Percentiles rank a stretch among this genome's conserved stretches.
Conservation (phyloP, 2,888 invertebrate species). For the Ochropleura plecta region DNA sequence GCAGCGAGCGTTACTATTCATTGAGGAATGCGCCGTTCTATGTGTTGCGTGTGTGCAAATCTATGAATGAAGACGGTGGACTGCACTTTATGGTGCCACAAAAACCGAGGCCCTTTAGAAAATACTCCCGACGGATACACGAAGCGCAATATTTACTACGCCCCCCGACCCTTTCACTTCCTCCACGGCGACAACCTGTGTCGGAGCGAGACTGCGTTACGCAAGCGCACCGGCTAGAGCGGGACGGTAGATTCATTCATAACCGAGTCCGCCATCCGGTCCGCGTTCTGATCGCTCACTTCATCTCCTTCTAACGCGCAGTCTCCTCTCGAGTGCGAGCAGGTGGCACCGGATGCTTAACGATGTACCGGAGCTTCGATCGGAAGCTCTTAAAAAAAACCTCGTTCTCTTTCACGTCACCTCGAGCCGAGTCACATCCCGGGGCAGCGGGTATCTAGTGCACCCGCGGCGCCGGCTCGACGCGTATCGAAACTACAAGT, state of each 20-base stretch:
- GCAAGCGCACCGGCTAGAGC: constrained; percentile 75
- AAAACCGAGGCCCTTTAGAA: constrained; percentile 83
- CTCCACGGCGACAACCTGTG: constrained; percentile 89
- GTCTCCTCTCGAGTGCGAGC: constrained; percentile 87
- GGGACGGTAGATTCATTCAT: constrained; percentile 89
- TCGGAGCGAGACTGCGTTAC: constrained; percentile 80
- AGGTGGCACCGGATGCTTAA: constrained; percentile 88
- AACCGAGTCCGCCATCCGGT: constrained; percentile 90
- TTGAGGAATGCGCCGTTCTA: constrained; percentile 50
- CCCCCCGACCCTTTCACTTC: constrained; percentile 90
- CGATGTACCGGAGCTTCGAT: constrained; percentile 82
- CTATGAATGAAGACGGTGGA: constrained; percentile 83
- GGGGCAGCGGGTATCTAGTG: constrained; percentile 63
- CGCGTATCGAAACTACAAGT: constrained; percentile 70
- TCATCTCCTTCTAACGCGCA: constrained; percentile 89
- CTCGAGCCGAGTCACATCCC: constrained; percentile 69
- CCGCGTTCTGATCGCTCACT: constrained; percentile 87
- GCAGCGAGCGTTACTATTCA: constrained; percentile 46
- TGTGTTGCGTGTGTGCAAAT: constrained; percentile 67
- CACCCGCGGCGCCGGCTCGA: constrained; percentile 61
- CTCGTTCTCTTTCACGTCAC: constrained; percentile 76
- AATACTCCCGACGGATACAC: constrained; percentile 83
- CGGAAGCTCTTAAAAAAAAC: constrained; percentile 86
- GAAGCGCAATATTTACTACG: constrained; percentile 90
- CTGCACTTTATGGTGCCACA: constrained; percentile 83